These are phyloP conservation scores for Notarius quadriscutis DNA, from an alignment of 2,113 vertebrate species.

Conservation along the genomic window DNA sequence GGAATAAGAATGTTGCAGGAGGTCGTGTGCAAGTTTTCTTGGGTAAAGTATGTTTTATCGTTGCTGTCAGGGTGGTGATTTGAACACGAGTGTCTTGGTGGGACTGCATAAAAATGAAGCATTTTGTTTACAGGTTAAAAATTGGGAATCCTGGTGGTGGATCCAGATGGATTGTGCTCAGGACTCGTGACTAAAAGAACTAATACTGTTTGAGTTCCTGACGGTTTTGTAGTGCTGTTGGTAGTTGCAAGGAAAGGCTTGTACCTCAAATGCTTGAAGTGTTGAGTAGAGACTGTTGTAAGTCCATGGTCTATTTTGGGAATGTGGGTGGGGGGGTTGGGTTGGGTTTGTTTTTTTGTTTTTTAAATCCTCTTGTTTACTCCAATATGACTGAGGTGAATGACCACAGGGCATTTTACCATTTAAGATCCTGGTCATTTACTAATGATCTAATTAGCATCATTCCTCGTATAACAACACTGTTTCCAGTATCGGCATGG, in stretches of 20 bases:
- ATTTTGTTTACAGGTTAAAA: background rate
- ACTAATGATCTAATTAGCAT: slow-evolving; percentile 16
- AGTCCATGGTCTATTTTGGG: slow-evolving; percentile 51
- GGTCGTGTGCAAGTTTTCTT: slow-evolving; percentile 8
- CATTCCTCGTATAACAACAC: slow-evolving; percentile 19
- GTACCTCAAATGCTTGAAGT: slow-evolving; percentile 56
- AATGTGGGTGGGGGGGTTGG: slow-evolving; percentile 10
- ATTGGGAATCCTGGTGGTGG: background rate
- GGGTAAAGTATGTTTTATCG: background rate
- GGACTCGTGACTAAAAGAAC: background rate
- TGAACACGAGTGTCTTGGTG: background rate
- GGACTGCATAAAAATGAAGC: background rate
- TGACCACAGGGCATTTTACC: background rate
- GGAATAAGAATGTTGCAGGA: slow-evolving; percentile 21
- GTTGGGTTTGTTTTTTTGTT: too few species aligned
- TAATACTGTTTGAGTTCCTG: background rate
- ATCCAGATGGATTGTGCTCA: background rate
- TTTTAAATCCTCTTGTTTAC: background rate
- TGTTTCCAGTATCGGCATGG: slow-evolving; percentile 19
- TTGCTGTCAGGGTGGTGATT: slow-evolving; percentile 6
- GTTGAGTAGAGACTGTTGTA: slow-evolving; percentile 42
- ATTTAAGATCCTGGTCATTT: background rate
- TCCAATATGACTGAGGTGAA: background rate
- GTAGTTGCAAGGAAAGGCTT: slow-evolving; percentile 48
- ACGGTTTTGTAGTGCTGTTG: background rate